phyloP scores from a whole-genome alignment of 2,888 invertebrate genomes.

The Parelbella ahira region DNA sequence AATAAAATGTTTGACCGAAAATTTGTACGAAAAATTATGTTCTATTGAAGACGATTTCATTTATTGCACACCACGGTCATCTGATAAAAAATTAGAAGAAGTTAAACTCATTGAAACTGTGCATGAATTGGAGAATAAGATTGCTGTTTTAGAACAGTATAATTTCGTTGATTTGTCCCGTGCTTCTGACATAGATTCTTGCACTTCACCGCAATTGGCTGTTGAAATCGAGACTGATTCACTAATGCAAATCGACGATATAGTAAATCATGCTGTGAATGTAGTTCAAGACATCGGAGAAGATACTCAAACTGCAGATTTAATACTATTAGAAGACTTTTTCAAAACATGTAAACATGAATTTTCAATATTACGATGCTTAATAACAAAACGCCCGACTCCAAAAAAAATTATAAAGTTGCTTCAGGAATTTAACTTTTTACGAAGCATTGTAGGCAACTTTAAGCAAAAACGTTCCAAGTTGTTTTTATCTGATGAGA shows the following conservation, averaged over 20 bases:
- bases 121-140: slow-evolving; percentile 56
- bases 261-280: slow-evolving; percentile 50
- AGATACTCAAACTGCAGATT: slow-evolving; percentile 45
- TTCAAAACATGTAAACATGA: slow-evolving; percentile 55
- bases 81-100: slow-evolving; percentile 46
- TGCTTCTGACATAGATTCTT: slow-evolving; percentile 49
- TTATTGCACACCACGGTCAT: slow-evolving; percentile 44
- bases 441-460: slow-evolving; percentile 45
- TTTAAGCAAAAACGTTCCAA: slow-evolving; percentile 45
- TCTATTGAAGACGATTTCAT: slow-evolving; percentile 57
- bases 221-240: slow-evolving; percentile 51
- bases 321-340: slow-evolving; percentile 55
- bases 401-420: slow-evolving; percentile 61
- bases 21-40: slow-evolving; percentile 52
- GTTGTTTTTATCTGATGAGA: slow-evolving; percentile 43
- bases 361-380: slow-evolving; percentile 51
- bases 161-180: slow-evolving; percentile 58
- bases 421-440: slow-evolving; percentile 53
- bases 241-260: slow-evolving; percentile 48
- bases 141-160: slow-evolving; percentile 60
- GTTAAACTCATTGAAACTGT: slow-evolving; percentile 56
- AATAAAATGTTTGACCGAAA: slow-evolving; percentile 53
- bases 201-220: slow-evolving; percentile 44
- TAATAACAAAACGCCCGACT: slow-evolving; percentile 49
- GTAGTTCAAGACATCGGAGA: slow-evolving; percentile 47